phyloP scores from a whole-genome alignment of 2,888 invertebrate genomes.

The Magallana nippona region DNA sequence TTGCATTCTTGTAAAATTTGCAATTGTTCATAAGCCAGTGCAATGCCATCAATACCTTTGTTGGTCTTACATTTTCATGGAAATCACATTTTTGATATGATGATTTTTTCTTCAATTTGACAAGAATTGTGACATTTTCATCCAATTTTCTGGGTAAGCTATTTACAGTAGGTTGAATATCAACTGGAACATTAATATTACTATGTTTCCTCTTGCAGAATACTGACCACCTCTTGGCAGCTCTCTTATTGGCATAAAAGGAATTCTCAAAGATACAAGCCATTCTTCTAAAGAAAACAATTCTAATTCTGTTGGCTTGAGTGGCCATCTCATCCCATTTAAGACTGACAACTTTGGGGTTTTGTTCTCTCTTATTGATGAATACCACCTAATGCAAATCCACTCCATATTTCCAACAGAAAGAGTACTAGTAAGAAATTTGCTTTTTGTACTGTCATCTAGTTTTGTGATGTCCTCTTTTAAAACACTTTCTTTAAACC shows the following conservation, averaged over 20 bases:
- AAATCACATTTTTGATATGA: constrained; percentile 50
- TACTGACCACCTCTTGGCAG: too few species aligned
- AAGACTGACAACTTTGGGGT: constrained; percentile 48
- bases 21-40: too few species aligned
- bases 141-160: constrained; percentile 49
- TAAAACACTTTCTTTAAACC: constrained; percentile 39
- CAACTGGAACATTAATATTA: constrained; percentile 14
- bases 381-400: constrained; percentile 41
- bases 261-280: constrained; percentile 54
- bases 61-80: constrained; percentile 54
- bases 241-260: constrained; percentile 23
- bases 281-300: constrained; percentile 54
- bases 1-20: constrained; percentile 48
- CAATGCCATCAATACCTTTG: constrained; percentile 49
- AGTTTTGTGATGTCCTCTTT: constrained; percentile 10
- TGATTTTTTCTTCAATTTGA: constrained; percentile 57
- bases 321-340: constrained; percentile 55
- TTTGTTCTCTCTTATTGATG: constrained; percentile 38
- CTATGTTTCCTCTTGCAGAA: too few species aligned
- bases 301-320: constrained; percentile 52
- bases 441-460: background rate
- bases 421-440: constrained; percentile 29
- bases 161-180: constrained; percentile 54
- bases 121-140: constrained; percentile 52
- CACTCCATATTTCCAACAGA: constrained; percentile 40